Conservation (phyloP, 1,140 invertebrate species). For the Andricus grossulariae region DNA sequence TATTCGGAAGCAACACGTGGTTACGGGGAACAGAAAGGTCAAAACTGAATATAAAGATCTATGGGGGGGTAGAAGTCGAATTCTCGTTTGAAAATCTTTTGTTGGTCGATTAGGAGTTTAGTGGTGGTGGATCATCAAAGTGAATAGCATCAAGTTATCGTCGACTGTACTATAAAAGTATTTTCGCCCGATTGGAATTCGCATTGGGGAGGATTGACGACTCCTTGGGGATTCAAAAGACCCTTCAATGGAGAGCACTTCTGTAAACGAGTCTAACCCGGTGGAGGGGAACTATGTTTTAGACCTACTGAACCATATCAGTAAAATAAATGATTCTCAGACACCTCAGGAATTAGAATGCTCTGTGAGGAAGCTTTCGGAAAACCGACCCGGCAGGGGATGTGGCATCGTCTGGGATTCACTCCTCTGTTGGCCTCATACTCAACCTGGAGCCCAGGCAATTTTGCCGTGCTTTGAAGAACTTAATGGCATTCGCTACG, state of each 20-base stretch:
- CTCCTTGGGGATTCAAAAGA: neutral
- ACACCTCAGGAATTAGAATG: conserved; percentile 53
- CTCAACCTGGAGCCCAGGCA: conserved; percentile 78
- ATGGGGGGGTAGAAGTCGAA: too few relatives aligned
- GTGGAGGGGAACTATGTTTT: conserved; percentile 54
- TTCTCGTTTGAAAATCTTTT: neutral
- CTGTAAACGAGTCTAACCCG: conserved; percentile 40
- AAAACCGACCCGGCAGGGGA: neutral
- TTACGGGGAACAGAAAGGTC: too few relatives aligned
- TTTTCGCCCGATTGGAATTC: neutral
- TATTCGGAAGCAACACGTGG: too few relatives aligned
- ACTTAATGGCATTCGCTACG: conserved; percentile 84
- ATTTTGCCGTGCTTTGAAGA: conserved; percentile 83
- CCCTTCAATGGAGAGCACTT: conserved; percentile 7
- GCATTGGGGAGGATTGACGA: neutral
- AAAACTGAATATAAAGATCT: too few relatives aligned
- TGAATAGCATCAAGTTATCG: neutral
- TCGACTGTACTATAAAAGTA: neutral
- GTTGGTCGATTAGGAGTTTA: neutral
- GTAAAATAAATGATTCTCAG: conserved; percentile 59
- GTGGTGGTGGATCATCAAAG: neutral
- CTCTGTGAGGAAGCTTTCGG: neutral
- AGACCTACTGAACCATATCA: conserved; percentile 59
- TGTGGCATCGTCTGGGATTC: conserved; percentile 82
- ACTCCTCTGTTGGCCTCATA: conserved; percentile 86